Evolutionary conservation across 2,888 invertebrate species (phyloP).

Genomic region (Sesia apiformis): DNA sequence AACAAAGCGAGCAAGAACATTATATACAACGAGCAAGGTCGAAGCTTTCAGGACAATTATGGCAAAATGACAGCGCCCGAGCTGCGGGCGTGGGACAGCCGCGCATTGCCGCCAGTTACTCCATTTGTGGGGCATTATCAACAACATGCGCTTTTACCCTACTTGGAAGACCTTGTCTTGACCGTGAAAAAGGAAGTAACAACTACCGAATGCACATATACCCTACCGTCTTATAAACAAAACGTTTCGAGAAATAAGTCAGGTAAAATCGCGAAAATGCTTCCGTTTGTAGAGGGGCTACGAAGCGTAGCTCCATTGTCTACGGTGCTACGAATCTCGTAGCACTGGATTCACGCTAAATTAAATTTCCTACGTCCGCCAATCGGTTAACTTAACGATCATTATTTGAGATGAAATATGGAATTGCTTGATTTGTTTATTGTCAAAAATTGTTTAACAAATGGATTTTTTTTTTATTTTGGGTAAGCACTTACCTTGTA

Average conservation of each 20-base stretch:
- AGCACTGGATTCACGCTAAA: not conserved
- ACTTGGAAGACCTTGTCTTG: slow-evolving; percentile 49
- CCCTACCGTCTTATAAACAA: slow-evolving; percentile 14
- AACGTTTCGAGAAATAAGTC: too few relatives aligned
- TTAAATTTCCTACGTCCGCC: not conserved
- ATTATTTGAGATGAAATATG: not conserved
- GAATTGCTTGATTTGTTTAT: not conserved
- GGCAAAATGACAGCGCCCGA: slow-evolving; percentile 33
- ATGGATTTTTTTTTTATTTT: not conserved
- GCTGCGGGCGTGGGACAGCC: slow-evolving; percentile 11
- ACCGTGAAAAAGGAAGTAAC: slow-evolving; percentile 42
- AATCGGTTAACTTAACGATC: not conserved
- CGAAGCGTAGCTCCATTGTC: slow-evolving; percentile 15
- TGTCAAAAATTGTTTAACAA: not conserved
- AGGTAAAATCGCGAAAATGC: too few relatives aligned
- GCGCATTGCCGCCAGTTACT: slow-evolving; percentile 20
- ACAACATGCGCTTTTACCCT: slow-evolving; percentile 15
- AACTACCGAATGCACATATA: slow-evolving; percentile 10
- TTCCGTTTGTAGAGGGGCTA: not conserved
- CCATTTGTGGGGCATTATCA: slow-evolving; percentile 16
- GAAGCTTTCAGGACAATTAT: slow-evolving; percentile 46
- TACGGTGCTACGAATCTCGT: slow-evolving; percentile 17
- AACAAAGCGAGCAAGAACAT: not conserved
- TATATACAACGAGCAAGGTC: slow-evolving; percentile 21
- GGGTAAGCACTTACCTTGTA: slow-evolving; percentile 51